Evolutionary conservation across 2,888 invertebrate genomes (phyloP).

Genomic region (Parapristionchus giblindavisi): DNA sequence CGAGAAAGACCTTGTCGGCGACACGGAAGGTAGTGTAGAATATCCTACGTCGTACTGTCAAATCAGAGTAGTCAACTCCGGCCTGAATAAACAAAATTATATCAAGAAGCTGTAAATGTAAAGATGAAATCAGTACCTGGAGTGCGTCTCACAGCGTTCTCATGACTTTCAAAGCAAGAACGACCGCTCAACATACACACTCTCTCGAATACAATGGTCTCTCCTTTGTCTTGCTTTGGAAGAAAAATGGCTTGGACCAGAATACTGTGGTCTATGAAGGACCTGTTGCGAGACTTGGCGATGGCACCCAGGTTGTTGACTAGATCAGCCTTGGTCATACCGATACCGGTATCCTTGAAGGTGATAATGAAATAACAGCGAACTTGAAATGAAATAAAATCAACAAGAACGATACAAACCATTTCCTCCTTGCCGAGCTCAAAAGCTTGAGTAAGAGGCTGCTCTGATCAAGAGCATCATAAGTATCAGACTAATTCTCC

Average conservation of each 20-base stretch:
- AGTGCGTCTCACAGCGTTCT: slow-evolving; percentile 55
- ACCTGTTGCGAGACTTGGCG: slow-evolving; percentile 98
- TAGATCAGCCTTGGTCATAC: slow-evolving; percentile 99
- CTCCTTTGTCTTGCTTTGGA: too few relatives aligned
- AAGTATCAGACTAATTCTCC: too few relatives aligned
- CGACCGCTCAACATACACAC: too few relatives aligned
- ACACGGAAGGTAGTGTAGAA: slow-evolving; percentile 98
- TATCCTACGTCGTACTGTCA: slow-evolving; percentile 99
- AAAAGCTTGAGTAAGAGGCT: slow-evolving; percentile 92
- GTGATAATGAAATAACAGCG: slow-evolving; percentile 73
- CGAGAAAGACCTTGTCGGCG: slow-evolving; percentile 85
- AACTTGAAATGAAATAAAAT: not conserved
- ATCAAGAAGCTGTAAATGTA: not conserved
- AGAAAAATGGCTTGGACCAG: too few relatives aligned
- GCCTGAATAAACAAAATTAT: slow-evolving; percentile 74
- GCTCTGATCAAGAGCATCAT: too few relatives aligned
- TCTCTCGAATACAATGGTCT: too few relatives aligned
- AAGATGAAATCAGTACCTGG: not conserved
- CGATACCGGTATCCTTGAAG: slow-evolving; percentile 82
- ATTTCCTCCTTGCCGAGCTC: slow-evolving; percentile 92
- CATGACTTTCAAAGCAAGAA: slow-evolving; percentile 92
- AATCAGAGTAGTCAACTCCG: slow-evolving; percentile 99
- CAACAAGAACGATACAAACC: not conserved
- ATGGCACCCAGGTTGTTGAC: slow-evolving; percentile 98
- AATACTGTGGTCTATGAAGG: slow-evolving; percentile 99